Evolutionary conservation across 1,140 invertebrate species (phyloP).

Genomic region (Helicoverpa zea): DNA sequence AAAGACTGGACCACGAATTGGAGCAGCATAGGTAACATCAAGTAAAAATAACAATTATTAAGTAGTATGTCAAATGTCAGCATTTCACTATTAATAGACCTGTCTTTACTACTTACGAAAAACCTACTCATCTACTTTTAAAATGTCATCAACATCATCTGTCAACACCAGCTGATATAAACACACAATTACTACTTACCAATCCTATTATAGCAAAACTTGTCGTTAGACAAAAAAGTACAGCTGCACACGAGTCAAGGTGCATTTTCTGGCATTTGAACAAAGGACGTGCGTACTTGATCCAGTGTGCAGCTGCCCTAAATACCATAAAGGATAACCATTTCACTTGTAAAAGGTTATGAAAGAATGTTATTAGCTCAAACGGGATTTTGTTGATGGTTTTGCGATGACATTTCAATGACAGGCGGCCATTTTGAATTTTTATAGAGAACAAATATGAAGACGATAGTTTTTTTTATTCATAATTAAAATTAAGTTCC

Average conservation of each 20-base stretch:
- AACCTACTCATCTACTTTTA: no score
- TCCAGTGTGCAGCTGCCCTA: constrained; percentile 23
- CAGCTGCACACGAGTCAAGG: constrained; percentile 31
- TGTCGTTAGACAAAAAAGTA: constrained; percentile 12
- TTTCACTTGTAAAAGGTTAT: constrained; percentile 16
- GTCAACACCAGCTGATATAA: background rate
- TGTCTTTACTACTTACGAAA: no score
- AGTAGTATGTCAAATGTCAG: no score
- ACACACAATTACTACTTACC: background rate
- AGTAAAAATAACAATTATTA: no score
- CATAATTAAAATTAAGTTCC: background rate
- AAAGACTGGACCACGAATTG: no score
- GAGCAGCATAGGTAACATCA: no score
- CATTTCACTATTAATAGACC: no score
- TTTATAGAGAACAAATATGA: background rate
- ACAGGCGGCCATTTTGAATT: background rate
- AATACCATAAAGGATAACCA: constrained; percentile 3
- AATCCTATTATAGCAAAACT: background rate
- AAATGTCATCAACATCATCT: no score
- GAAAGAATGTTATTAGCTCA: background rate
- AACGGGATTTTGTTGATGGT: background rate
- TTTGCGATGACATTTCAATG: background rate
- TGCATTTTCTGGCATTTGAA: constrained; percentile 26
- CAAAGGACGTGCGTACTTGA: background rate
- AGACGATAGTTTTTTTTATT: background rate